Evolutionary conservation across 2,113 vertebrate species (phyloP).

Genomic region (Mesocricetus auratus): DNA sequence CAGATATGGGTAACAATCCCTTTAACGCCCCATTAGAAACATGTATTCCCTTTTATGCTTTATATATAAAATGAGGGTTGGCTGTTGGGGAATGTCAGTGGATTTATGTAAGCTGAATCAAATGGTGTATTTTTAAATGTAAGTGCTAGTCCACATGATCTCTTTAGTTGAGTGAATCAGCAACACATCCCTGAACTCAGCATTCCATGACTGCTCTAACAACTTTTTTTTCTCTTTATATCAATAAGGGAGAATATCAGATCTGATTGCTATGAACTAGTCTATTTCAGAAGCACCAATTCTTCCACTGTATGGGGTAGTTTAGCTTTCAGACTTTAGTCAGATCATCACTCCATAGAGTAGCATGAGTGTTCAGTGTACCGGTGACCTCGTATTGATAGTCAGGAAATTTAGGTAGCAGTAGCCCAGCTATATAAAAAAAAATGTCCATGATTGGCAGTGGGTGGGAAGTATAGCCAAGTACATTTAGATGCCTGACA

Average conservation of each 20-base stretch:
- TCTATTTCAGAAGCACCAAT: not conserved
- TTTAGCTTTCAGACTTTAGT: not conserved
- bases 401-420: not conserved
- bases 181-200: not conserved
- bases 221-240: not conserved
- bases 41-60: not conserved
- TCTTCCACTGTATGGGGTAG: not conserved
- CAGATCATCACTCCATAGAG: not conserved
- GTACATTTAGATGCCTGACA: not conserved
- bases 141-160: not conserved
- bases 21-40: not conserved
- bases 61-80: not conserved
- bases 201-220: not conserved
- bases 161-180: not conserved
- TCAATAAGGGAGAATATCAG: not conserved
- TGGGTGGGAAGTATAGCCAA: not conserved
- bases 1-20: not conserved
- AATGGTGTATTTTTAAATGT: conserved; percentile 24
- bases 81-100: not conserved
- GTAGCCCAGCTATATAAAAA: not conserved
- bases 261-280: not conserved
- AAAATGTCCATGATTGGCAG: not conserved
- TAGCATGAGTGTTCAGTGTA: not conserved
- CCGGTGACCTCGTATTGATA: not conserved
- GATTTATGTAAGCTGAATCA: not conserved